Conservation (phyloP, 1,140 invertebrate species). For the Idris sp. region DNA sequence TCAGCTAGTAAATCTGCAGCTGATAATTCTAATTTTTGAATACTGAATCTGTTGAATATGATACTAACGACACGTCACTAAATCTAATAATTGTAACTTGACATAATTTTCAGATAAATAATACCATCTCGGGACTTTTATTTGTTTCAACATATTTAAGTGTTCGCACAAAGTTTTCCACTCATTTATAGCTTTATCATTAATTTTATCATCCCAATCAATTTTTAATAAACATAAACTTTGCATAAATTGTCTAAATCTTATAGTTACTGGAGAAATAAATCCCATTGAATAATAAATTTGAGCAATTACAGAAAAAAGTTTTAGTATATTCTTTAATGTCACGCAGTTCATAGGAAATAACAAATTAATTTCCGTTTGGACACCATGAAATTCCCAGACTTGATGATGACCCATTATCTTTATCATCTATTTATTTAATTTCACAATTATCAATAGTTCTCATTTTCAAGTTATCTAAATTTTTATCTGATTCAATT, state of each 20-base stretch:
- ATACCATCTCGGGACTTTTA: background rate
- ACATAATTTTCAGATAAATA: background rate
- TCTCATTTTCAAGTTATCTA: too few relatives aligned
- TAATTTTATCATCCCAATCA: conserved; percentile 5
- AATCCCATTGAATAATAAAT: conserved; percentile 10
- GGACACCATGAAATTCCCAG: conserved; percentile 16
- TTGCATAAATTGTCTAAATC: conserved; percentile 11
- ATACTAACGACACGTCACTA: conserved; percentile 2
- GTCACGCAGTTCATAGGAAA: background rate
- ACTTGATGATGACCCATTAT: too few relatives aligned
- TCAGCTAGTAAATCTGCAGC: background rate
- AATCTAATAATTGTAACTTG: too few relatives aligned
- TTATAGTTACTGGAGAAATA: background rate
- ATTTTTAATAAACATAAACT: conserved; percentile 4
- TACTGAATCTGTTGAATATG: conserved; percentile 7
- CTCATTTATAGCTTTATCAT: background rate
- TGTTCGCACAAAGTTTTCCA: background rate
- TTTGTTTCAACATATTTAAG: background rate
- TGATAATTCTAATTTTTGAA: background rate
- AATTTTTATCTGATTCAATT: too few relatives aligned
- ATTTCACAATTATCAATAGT: background rate
- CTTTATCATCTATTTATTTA: background rate
- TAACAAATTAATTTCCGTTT: background rate
- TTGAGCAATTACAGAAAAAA: background rate
- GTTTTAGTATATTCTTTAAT: background rate